A percentile compares a stretch with the other conserved stretches of the same genome.
Evolutionary conservation across 1,140 invertebrate species (phyloP).

Genomic region (Neuroterus valhalla): DNA sequence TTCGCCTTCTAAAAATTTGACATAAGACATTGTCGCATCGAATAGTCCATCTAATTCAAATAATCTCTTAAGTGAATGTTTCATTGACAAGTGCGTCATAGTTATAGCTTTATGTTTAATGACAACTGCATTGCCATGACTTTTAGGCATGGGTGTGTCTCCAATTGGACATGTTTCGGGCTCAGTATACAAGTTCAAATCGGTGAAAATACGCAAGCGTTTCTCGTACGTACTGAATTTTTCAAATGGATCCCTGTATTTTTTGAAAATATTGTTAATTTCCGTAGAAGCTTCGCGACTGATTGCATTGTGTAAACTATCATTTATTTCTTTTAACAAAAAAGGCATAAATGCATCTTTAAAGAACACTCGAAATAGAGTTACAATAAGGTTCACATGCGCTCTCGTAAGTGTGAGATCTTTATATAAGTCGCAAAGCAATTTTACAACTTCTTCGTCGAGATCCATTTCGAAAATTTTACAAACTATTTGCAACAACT

Average conservation of each 20-base stretch:
- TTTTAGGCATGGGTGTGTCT: not conserved
- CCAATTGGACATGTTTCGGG: not conserved
- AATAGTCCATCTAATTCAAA: not conserved
- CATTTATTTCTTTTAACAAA: conserved; percentile 31
- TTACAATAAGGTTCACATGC: not conserved
- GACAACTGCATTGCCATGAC: not conserved
- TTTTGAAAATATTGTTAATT: conserved; percentile 13
- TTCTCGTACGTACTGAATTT: conserved; percentile 22
- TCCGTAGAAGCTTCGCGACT: not conserved
- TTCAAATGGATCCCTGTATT: conserved; percentile 31
- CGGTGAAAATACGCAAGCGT: conserved; percentile 30
- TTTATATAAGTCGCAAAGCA: not conserved
- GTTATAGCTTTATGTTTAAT: not conserved
- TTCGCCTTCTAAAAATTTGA: not conserved
- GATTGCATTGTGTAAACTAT: not conserved
- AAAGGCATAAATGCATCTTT: conserved; percentile 25
- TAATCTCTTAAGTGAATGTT: not conserved
- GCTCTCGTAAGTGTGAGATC: not conserved
- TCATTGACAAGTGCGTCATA: conserved; percentile 2
- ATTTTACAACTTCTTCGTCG: conserved; percentile 9
- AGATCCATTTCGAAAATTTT: conserved; percentile 4
- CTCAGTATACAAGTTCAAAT: not conserved
- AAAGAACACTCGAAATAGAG: conserved; percentile 8
- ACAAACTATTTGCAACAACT: not conserved
- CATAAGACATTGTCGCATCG: not conserved